Percentiles rank a stretch among this genome's conserved stretches.
These are phyloP conservation scores for Sebastes fasciatus DNA, from an alignment of 2,113 vertebrate genomes.

Conservation along the genomic window DNA sequence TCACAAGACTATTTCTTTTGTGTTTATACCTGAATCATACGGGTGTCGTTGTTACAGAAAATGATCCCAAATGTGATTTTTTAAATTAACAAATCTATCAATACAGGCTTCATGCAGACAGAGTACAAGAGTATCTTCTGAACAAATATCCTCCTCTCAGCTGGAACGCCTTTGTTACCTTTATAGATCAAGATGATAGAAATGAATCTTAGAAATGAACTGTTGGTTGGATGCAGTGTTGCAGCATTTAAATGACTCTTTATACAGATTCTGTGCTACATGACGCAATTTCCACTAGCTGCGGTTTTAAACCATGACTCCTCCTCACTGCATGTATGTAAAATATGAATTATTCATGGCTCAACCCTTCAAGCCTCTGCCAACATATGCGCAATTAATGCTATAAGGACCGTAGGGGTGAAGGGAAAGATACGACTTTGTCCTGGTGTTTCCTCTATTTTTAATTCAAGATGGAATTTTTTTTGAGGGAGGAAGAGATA, in stretches of 20 bases:
- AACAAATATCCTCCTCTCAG: slow-evolving; percentile 1
- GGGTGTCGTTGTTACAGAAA: neutral
- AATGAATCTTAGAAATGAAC: slow-evolving; percentile 18
- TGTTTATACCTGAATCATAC: slow-evolving; percentile 2
- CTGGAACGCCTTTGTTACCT: slow-evolving; percentile 7
- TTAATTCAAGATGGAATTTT: slow-evolving; percentile 30
- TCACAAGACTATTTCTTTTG: neutral
- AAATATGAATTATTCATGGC: slow-evolving; percentile 64
- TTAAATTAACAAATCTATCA: slow-evolving; percentile 14
- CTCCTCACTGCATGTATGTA: slow-evolving; percentile 26
- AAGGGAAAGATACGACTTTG: slow-evolving; percentile 12
- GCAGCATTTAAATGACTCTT: slow-evolving; percentile 32
- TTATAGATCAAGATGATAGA: slow-evolving; percentile 4
- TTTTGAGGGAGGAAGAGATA: slow-evolving; percentile 16
- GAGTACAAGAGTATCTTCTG: neutral
- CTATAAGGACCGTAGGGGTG: neutral
- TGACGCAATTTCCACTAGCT: slow-evolving; percentile 22
- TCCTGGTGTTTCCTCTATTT: slow-evolving; percentile 36
- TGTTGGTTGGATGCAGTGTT: slow-evolving; percentile 10
- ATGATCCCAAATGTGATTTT: neutral
- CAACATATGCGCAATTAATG: slow-evolving; percentile 46
- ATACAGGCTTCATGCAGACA: neutral
- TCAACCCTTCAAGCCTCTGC: slow-evolving; percentile 30
- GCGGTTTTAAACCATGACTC: slow-evolving; percentile 26
- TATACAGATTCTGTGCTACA: slow-evolving; percentile 23